Conservation (phyloP, 2,113 vertebrate species). For the Trinectes maculatus region DNA sequence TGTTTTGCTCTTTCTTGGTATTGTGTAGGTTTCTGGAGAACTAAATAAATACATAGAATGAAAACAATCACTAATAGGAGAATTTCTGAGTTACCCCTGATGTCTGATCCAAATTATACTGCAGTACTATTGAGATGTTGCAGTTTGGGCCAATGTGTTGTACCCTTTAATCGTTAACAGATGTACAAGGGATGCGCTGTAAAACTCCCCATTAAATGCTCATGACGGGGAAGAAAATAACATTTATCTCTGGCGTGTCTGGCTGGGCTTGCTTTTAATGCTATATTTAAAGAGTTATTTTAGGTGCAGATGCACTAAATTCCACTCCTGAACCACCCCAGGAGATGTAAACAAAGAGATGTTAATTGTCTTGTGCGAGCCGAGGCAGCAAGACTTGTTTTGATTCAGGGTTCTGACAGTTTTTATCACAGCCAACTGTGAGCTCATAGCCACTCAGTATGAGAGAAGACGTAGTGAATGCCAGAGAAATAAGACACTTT, state of each 20-base stretch:
- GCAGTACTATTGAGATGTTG: background rate
- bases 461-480: background rate
- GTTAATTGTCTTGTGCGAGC: slow-evolving; percentile 38
- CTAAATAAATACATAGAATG: no score
- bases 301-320: slow-evolving; percentile 34
- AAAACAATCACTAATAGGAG: no score
- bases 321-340: slow-evolving; percentile 19
- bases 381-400: slow-evolving; percentile 38
- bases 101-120: background rate
- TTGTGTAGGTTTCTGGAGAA: no score
- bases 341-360: slow-evolving; percentile 50
- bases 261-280: slow-evolving; percentile 1
- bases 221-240: background rate
- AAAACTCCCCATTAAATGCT: background rate
- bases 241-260: slow-evolving; percentile 2
- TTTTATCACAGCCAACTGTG: slow-evolving; percentile 13
- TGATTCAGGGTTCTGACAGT: slow-evolving; percentile 41
- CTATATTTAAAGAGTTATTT: slow-evolving; percentile 19
- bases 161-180: background rate
- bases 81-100: background rate
- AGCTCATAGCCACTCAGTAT: slow-evolving; percentile 7
- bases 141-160: background rate
- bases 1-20: background rate
- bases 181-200: background rate
- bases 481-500: slow-evolving; percentile 14